Base-by-base conservation (phyloP, 2,888 invertebrate genomes). In the Tanypteryx hageni region DNA sequence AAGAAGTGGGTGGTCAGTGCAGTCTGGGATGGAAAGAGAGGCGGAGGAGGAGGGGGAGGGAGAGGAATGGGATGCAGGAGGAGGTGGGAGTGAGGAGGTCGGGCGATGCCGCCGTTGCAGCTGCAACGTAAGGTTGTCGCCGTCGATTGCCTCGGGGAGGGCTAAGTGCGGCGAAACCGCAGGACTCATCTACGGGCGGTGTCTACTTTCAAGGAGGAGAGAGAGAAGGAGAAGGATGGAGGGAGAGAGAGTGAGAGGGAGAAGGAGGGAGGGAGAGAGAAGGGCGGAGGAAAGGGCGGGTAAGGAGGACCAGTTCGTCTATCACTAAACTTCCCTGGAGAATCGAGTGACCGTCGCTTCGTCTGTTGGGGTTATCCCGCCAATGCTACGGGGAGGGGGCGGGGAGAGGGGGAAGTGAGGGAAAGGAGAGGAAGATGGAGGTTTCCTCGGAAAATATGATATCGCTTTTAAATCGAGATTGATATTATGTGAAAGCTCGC, bases 41-140 rank as follows among this genome's bases (percentile, higher is more conserved):
- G 44, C 44, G 44, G 44, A 44, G 44, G 44, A 44, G 44, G 44
- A 3, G 16, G 83, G 83, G 44, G 44, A 3, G 16, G 83, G 83
- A 44, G 56, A 56, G 82, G 31, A 81, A 44, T 5, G 44, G 44
- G 44, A 1, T 44, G 44, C 44, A 44, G 44, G 5, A 44, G 44
- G 44, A 44, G 44, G 44, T 22, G n/a, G 13, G 81, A 13, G 82
- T 18, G 82, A 82, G 82, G 82, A 44, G 31, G 82, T 31, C 56
- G 14, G 13, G 82, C 82, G 44, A 16, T 82, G 27, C 27, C 59
- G 59, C 64, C 44, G 68, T 11, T 89, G 89, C 89, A 89, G 89
- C 89, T 89, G 89, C 64, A 89, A 64, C 58, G 82, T 82, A 44
- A 82, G 59, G 86, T 59, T 86, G 86, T 86, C 89, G 18, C 64